phyloP scores from a whole-genome alignment of 2,888 invertebrate species.

The Drosophila merina region DNA sequence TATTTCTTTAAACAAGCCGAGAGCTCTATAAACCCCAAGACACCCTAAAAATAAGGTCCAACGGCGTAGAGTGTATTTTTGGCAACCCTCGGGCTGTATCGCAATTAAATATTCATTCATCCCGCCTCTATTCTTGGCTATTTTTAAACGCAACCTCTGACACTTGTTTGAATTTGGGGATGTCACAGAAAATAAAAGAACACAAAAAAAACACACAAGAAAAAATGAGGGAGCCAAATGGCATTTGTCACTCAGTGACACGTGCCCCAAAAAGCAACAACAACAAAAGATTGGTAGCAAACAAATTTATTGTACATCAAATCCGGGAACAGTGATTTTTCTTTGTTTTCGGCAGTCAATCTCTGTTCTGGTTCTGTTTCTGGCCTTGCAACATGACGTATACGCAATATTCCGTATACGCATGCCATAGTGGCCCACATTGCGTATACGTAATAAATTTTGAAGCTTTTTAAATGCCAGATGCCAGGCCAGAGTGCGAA shows the following conservation, averaged over 20 bases:
- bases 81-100: constrained; percentile 31
- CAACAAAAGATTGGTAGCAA: not conserved
- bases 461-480: not conserved
- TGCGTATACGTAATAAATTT: constrained; percentile 3
- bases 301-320: constrained; percentile 4
- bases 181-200: not conserved
- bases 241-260: constrained; percentile 39
- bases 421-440: not conserved
- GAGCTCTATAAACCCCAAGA: too few species aligned
- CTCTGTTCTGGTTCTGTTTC: not conserved
- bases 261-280: constrained; percentile 10
- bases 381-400: constrained; percentile 9
- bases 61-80: not conserved
- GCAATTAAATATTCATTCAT: constrained; percentile 74
- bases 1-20: too few species aligned
- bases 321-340: constrained; percentile 1
- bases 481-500: not conserved
- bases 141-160: constrained; percentile 56
- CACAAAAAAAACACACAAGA: not conserved
- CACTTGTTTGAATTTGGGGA: constrained; percentile 19
- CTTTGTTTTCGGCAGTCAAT: constrained; percentile 3
- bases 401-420: constrained; percentile 37
- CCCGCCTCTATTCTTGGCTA: constrained; percentile 49
- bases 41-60: too few species aligned
- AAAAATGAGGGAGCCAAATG: not conserved